Conservation (phyloP, 2,888 invertebrate genomes). For the Conops quadrifasciatus region DNA sequence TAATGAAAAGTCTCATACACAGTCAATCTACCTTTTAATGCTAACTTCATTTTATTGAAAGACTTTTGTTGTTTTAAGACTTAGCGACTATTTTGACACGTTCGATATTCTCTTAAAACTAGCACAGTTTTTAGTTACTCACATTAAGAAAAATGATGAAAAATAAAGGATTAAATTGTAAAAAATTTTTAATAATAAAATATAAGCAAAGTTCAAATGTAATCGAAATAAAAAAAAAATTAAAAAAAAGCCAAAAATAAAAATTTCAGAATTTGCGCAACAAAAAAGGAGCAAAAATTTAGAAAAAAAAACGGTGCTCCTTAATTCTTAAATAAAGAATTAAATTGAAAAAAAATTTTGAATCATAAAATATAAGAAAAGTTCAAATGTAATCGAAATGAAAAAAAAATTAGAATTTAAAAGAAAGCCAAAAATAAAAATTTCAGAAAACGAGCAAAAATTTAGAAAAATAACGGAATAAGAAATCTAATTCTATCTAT, state of each 20-base stretch:
- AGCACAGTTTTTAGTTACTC: slow-evolving; percentile 7
- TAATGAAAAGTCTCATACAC: too few species aligned
- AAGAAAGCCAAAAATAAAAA: slow-evolving; percentile 15
- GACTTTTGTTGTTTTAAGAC: slow-evolving; percentile 17
- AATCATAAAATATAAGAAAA: not conserved
- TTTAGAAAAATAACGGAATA: slow-evolving; percentile 23
- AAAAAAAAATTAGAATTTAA: not conserved
- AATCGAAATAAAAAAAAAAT: not conserved
- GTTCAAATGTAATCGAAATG: not conserved
- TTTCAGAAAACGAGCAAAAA: slow-evolving; percentile 11
- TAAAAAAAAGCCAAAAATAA: slow-evolving; percentile 6
- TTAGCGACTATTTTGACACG: slow-evolving; percentile 29
- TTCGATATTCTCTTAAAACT: slow-evolving; percentile 26
- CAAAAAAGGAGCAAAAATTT: slow-evolving; percentile 14
- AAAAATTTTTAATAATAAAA: not conserved
- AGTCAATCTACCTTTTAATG: too few species aligned
- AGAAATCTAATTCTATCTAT: not conserved
- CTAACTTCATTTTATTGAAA: too few species aligned
- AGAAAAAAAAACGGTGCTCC: slow-evolving; percentile 20
- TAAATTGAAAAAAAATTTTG: not conserved
- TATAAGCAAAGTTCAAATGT: not conserved
- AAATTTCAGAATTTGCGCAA: slow-evolving; percentile 9
- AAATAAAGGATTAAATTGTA: too few species aligned
- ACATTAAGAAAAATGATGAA: not conserved
- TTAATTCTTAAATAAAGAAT: too few species aligned